Percentiles rank a stretch among this genome's conserved stretches.
Conservation (phyloP, 2,113 vertebrate species). For the Xenopus borealis region DNA sequence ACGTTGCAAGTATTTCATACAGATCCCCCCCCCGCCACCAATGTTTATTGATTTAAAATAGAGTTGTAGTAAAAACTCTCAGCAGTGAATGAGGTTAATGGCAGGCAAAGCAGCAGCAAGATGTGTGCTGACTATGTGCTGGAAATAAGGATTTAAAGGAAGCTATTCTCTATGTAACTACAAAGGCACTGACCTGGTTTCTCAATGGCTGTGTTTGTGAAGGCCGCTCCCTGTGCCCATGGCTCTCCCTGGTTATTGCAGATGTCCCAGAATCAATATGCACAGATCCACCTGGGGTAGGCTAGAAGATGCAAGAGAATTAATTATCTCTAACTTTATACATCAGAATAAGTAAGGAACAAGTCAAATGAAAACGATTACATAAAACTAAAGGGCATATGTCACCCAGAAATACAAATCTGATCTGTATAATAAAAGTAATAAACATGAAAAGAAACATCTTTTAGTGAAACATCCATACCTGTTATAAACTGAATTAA, state of each 20-base stretch:
- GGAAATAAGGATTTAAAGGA: background rate
- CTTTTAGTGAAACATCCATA: too few species aligned
- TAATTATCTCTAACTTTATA: too few species aligned
- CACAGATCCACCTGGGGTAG: conserved; percentile 92
- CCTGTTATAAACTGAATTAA: too few species aligned
- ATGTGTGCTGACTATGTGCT: background rate
- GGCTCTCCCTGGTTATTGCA: conserved; percentile 86
- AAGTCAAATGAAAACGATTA: too few species aligned
- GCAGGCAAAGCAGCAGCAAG: background rate
- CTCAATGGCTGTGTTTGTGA: conserved; percentile 85
- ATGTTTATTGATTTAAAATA: background rate
- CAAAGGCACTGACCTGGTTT: conserved; percentile 78
- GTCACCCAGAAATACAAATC: too few species aligned
- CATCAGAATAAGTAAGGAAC: too few species aligned
- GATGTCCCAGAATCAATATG: conserved; percentile 91
- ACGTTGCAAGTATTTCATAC: background rate
- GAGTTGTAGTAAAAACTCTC: background rate
- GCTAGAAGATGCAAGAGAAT: conserved; percentile 65
- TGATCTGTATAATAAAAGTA: too few species aligned
- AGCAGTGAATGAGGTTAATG: conserved; percentile 10
- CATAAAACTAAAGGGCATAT: too few species aligned
- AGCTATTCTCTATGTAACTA: background rate
- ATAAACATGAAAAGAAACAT: too few species aligned
- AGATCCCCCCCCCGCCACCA: too few species aligned
- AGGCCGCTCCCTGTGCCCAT: conserved; percentile 84